Conservation (phyloP, 2,797 vertebrate genomes). For the Mareca strepera region DNA sequence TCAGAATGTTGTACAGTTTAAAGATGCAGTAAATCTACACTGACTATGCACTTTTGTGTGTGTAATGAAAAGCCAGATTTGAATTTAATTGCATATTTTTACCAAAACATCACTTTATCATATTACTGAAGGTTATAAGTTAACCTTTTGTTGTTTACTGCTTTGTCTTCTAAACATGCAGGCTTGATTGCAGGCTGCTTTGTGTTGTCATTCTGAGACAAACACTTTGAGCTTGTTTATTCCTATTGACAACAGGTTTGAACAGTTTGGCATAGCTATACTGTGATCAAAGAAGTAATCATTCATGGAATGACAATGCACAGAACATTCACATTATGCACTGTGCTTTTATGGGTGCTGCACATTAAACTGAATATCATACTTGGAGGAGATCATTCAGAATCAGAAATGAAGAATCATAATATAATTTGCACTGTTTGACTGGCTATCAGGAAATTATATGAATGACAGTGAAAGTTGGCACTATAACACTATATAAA, state of each 20-base stretch:
- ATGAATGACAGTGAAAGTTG: conserved; percentile 4
- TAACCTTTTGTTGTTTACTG: conserved; percentile 38
- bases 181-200: conserved; percentile 17
- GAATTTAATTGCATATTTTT: conserved; percentile 37
- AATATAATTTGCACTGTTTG: conserved; percentile 24
- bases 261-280: conserved; percentile 1
- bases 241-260: conserved; percentile 40
- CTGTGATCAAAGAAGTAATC: conserved; percentile 41
- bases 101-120: neutral
- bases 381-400: neutral
- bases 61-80: conserved; percentile 13
- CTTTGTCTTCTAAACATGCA: neutral
- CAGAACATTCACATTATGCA: neutral
- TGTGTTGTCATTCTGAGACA: conserved; percentile 22
- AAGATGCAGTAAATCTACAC: neutral
- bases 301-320: conserved; percentile 2
- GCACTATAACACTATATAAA: conserved; percentile 9
- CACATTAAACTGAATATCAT: neutral
- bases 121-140: conserved; percentile 25
- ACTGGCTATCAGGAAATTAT: conserved; percentile 39
- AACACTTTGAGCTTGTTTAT: conserved; percentile 41
- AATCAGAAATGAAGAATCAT: conserved; percentile 24
- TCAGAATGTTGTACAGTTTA: conserved; percentile 13
- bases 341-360: neutral
- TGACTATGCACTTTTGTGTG: neutral